Evolutionary conservation across 1,140 invertebrate genomes (phyloP).

Genomic region (Anoplolepis gracilipes): DNA sequence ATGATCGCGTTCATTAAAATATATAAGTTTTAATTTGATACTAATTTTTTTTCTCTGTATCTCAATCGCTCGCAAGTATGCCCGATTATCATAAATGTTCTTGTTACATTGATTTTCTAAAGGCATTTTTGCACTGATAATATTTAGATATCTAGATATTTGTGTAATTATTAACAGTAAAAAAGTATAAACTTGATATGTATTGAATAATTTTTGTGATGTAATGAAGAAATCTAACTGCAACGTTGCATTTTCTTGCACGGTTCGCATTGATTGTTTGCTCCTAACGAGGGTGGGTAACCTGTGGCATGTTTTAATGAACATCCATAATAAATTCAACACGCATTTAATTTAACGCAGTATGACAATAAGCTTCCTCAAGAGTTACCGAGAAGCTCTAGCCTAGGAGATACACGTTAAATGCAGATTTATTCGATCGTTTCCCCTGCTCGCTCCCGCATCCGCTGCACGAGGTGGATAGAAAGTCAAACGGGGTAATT

Average conservation of each 20-base stretch:
- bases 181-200: slow-evolving; percentile 17
- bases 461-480: neutral
- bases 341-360: slow-evolving; percentile 40
- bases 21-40: too few relatives aligned
- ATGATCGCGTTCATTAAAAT: too few relatives aligned
- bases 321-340: slow-evolving; percentile 55
- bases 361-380: slow-evolving; percentile 41
- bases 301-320: slow-evolving; percentile 47
- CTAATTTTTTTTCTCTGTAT: too few relatives aligned
- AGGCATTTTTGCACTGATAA: neutral
- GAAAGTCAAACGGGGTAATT: slow-evolving; percentile 5
- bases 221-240: neutral
- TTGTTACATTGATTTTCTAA: slow-evolving; percentile 6
- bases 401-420: slow-evolving; percentile 19
- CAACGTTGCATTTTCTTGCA: neutral
- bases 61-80: neutral
- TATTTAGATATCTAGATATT: neutral
- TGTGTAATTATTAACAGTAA: neutral
- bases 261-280: slow-evolving; percentile 54
- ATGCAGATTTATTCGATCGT: slow-evolving; percentile 47
- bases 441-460: slow-evolving; percentile 2
- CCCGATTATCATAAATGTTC: neutral
- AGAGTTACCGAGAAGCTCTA: slow-evolving; percentile 10
- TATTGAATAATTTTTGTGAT: slow-evolving; percentile 9
- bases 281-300: slow-evolving; percentile 30